A percentile compares a stretch with the other conserved stretches of the same genome.
phyloP scores from a whole-genome alignment of 2,888 invertebrate genomes.

The Oxyscelio sp. region DNA sequence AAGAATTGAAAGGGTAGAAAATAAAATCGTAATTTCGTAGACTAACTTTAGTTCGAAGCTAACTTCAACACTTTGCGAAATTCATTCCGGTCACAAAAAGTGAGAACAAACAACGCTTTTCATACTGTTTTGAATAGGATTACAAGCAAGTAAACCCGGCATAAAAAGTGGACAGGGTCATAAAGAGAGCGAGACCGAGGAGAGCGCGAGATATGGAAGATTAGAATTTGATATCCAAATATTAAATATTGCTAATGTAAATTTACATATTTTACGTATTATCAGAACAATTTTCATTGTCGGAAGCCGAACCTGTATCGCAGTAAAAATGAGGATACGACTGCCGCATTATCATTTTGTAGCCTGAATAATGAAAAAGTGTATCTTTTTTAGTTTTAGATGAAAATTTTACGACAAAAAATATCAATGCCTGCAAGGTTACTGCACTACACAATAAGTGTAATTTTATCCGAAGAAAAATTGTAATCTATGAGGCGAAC shows the following conservation, averaged over 20 bases:
- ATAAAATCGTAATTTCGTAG: constrained; percentile 51
- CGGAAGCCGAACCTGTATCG: not conserved
- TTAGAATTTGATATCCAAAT: not conserved
- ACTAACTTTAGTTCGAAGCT: constrained; percentile 49
- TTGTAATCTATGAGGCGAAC: constrained; percentile 10
- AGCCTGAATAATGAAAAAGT: constrained; percentile 1
- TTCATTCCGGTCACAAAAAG: constrained; percentile 58
- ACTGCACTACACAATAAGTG: constrained; percentile 2
- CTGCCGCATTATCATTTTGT: constrained; percentile 1
- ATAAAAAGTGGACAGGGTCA: constrained; percentile 15
- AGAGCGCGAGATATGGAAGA: not conserved
- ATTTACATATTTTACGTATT: not conserved
- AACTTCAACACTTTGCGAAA: constrained; percentile 49
- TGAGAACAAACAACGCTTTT: constrained; percentile 60
- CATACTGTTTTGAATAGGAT: constrained; percentile 56
- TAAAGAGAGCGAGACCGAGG: not conserved
- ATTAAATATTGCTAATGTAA: not conserved
- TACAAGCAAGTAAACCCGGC: constrained; percentile 17
- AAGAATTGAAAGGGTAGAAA: constrained; percentile 57
- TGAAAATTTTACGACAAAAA: constrained; percentile 7
- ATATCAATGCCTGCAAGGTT: not conserved
- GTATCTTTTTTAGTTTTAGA: not conserved
- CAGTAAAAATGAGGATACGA: not conserved
- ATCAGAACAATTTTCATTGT: not conserved
- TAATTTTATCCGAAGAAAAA: constrained; percentile 11